Conservation (phyloP, 2,113 vertebrate species). For the Athene noctua region DNA sequence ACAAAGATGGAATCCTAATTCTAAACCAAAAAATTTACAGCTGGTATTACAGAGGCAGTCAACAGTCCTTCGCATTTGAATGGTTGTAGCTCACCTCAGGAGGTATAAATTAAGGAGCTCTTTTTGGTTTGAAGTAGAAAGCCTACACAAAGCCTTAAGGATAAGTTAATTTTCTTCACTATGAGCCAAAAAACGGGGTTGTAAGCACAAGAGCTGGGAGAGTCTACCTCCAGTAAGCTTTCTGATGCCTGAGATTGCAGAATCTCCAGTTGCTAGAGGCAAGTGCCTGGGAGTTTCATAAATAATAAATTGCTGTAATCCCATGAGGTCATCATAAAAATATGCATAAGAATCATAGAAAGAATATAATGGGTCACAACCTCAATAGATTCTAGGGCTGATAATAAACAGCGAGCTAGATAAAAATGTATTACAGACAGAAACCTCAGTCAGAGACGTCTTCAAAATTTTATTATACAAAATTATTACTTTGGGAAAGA, state of each 20-base stretch:
- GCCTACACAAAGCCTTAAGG: not conserved
- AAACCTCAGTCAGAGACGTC: not conserved
- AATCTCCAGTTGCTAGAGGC: constrained; percentile 11
- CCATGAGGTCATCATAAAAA: constrained; percentile 38
- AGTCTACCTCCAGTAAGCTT: not conserved
- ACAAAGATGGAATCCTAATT: not conserved
- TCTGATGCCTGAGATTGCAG: not conserved
- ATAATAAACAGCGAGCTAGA: not conserved
- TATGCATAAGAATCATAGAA: constrained; percentile 21
- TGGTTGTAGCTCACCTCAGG: not conserved
- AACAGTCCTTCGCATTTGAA: not conserved
- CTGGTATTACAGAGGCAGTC: not conserved
- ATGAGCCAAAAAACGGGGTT: not conserved
- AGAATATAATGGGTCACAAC: constrained; percentile 26
- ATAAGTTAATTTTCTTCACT: not conserved
- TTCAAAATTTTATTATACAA: not conserved
- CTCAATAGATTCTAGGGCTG: constrained; percentile 28
- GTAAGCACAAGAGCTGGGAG: not conserved
- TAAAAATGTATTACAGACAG: constrained; percentile 4
- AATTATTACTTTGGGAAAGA: not conserved
- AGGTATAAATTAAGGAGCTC: constrained; percentile 6
- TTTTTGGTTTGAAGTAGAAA: not conserved
- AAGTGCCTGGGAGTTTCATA: constrained; percentile 35
- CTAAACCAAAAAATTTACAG: not conserved
- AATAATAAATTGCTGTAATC: constrained; percentile 51